Conservation (phyloP, 1,140 invertebrate species). For the Neotoxoptera formosana region DNA sequence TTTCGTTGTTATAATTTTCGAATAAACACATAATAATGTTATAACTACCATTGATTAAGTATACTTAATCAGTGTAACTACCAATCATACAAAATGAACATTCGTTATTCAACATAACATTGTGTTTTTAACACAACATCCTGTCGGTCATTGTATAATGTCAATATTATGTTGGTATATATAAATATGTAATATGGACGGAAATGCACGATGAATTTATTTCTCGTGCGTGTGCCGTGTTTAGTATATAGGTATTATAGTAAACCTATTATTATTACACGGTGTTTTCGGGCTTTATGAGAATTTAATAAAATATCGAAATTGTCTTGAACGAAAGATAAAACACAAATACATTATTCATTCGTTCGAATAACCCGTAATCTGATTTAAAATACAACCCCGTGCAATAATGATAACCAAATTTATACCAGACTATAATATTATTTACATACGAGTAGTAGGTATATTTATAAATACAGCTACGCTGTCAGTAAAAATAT, state of each 20-base stretch:
- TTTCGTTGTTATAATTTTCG: background rate
- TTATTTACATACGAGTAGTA: background rate
- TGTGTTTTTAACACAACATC: conserved; percentile 1
- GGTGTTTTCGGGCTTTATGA: background rate
- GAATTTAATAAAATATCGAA: background rate
- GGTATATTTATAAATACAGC: background rate
- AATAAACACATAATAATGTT: background rate
- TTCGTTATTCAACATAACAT: background rate
- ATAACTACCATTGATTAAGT: background rate
- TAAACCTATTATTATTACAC: background rate
- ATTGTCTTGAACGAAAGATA: conserved; percentile 33
- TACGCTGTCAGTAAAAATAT: background rate
- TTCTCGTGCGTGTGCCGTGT: background rate
- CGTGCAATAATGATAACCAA: conserved; percentile 33
- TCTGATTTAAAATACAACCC: conserved; percentile 21
- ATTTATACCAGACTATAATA: conserved; percentile 42
- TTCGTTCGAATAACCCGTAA: conserved; percentile 8
- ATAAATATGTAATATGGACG: background rate
- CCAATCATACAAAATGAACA: background rate
- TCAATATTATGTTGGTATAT: background rate
- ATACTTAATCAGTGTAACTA: background rate
- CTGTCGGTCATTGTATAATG: background rate
- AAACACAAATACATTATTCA: conserved; percentile 53
- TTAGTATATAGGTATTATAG: background rate
- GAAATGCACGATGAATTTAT: background rate